Evolutionary conservation across 2,888 invertebrate genomes (phyloP), one percentile per base, ranked within the genome.

Genomic region (Drosophila percnosoma): DNA sequence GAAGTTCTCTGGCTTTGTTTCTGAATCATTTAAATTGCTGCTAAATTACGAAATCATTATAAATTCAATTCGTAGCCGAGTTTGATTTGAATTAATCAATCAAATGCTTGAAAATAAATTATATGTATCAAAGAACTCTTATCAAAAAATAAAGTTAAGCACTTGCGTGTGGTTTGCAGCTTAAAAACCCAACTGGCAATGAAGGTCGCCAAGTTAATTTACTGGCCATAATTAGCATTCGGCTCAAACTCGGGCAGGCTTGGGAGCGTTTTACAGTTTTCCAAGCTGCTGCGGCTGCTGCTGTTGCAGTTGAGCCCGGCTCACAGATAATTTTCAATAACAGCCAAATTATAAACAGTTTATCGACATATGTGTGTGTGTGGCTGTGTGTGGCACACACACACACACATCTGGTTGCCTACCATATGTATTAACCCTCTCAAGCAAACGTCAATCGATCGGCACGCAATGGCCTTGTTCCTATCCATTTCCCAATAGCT

Each of bases 241-340:
- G 77, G 59, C 65, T 76, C 55, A 45, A 73, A 66, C 52, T 61
- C 10, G 24, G 36, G 7, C 49, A 58, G 54, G 48, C 74, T 74
- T 77, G 87, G 83, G 51, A 87, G 73, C 68, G 61, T 74, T 84
- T 85, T 87, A 78, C 68, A 78, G 78, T 84, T 69, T 72, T 80
- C 54, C 87, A 76, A 65, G 73, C 86, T 58, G 80, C 58, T 67
- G 59, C 52, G 18, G 36, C n/a, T 38, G 40, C 40, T 21, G 74
- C 86, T 61, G 74, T 83, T 61, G 54, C 53, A 53, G 24, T 51
- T 84, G 68, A 67, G 68, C 75, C 51, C 38, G 61, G 53, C 55
- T 67, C 72, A 73, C 75, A 79, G 88, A 87, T 87, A 89, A 89
- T 89, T 78, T 89, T 76, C 87, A 82, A 82, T 82, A 82, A 82